Base-by-base conservation (phyloP, 2,797 vertebrate genomes). In the Cheracebus regulus region DNA sequence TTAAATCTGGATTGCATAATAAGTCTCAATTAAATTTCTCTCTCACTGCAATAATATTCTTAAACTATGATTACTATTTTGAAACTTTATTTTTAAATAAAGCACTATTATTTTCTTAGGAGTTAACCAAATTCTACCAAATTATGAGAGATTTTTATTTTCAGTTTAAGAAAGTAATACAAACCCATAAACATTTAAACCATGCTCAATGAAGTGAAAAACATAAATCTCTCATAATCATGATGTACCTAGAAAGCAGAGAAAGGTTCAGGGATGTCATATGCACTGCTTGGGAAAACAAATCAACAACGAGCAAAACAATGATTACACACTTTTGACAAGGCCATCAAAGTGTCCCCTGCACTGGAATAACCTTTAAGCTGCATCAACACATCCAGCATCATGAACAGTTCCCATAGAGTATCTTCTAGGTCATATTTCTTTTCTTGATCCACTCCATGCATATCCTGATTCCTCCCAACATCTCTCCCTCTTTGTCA, bases 101-200 rank as follows among this genome's bases (percentile, higher is more conserved):
- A 57, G 30, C 12, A 33, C 36, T 93, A 82, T 75, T 75, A 86
- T 90, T 92, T 96, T 61, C 52, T 93, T 92, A 89, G 48, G 76
- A 57, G 70, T 41, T 72, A 91, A 58, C 50, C 17, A 6, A 79
- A 61, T 84, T 95, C 33, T 88, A n/a, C 58, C 72, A 88, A 93
- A 87, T 79, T 64, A 84, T 50, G 30, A 48, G 24, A 33, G 33
- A 6, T 1, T 20, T 61, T 70, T 57, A 67, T 67, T 64, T 64
- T 48, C 55, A n/a, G 41, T 82, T 96, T 73, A 78, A 19, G 33
- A 93, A 88, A 93, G 33, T 81, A 67, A 79, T 72, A 44, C 28
- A 95, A 84, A 79, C 20, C 52, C 8, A 15, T 41, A 84, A 92
- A 81, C 58, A 86, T 70, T 75, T 78, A 91, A 83, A 87, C 22